Evolutionary conservation across 2,113 vertebrate species (phyloP).

Genomic region (Castor canadensis): DNA sequence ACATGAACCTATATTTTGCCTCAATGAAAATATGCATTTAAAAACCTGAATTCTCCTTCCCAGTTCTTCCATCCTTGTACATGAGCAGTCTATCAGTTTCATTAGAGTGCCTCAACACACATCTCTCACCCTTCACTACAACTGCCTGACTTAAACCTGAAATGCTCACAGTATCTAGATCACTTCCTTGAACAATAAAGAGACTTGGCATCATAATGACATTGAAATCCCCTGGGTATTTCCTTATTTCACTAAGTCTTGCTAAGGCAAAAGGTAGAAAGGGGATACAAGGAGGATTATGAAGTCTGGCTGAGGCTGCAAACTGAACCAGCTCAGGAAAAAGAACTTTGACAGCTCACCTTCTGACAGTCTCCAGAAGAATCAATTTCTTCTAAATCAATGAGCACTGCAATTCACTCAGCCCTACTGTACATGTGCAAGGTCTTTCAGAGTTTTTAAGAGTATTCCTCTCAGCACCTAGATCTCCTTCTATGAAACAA

Average conservation of each 20-base stretch:
- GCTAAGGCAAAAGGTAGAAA: not conserved
- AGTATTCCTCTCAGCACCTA: not conserved
- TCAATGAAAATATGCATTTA: slow-evolving; percentile 4
- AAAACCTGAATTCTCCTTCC: not conserved
- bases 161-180: not conserved
- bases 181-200: not conserved
- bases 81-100: not conserved
- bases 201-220: not conserved
- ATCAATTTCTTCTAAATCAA: not conserved
- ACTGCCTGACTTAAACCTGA: not conserved
- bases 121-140: not conserved
- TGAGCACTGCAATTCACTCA: not conserved
- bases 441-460: not conserved
- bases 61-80: not conserved
- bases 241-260: not conserved
- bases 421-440: not conserved
- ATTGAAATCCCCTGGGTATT: not conserved
- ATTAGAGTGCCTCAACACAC: not conserved
- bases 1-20: not conserved
- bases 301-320: not conserved
- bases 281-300: not conserved
- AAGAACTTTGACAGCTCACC: not conserved
- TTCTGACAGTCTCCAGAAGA: slow-evolving; percentile 15
- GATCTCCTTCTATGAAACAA: not conserved
- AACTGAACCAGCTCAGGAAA: not conserved